These are phyloP conservation scores for Emmelina monodactyla DNA, from an alignment of 2,888 invertebrate species.

Conservation along the genomic window DNA sequence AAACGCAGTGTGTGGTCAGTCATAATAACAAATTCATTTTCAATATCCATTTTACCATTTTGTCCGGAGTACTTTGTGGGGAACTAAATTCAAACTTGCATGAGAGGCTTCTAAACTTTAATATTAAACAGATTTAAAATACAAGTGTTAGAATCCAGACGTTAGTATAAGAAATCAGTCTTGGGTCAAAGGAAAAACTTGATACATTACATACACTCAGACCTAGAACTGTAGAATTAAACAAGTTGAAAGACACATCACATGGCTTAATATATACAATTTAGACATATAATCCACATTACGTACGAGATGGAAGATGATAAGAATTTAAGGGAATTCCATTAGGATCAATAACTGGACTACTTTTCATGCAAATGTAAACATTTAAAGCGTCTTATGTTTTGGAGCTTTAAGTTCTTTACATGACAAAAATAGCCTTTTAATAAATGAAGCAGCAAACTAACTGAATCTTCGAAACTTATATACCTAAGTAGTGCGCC, in stretches of 20 bases:
- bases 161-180: slow-evolving; percentile 50
- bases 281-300: slow-evolving; percentile 14
- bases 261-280: slow-evolving; percentile 20
- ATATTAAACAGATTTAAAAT: slow-evolving; percentile 18
- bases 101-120: slow-evolving; percentile 21
- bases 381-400: too few species aligned
- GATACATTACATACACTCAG: slow-evolving; percentile 25
- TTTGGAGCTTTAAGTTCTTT: too few species aligned
- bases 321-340: slow-evolving; percentile 36
- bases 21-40: slow-evolving; percentile 19
- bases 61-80: slow-evolving; percentile 5
- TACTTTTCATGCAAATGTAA: too few species aligned
- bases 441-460: too few species aligned
- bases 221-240: slow-evolving; percentile 20
- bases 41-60: slow-evolving; percentile 22
- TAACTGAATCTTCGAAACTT: too few species aligned
- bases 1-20: slow-evolving; percentile 27
- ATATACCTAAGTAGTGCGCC: slow-evolving; percentile 5
- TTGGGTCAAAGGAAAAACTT: slow-evolving; percentile 50
- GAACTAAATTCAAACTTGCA: slow-evolving; percentile 4
- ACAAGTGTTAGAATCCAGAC: slow-evolving; percentile 28
- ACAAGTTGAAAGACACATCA: slow-evolving; percentile 22
- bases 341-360: too few species aligned
- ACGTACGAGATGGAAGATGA: slow-evolving; percentile 4
- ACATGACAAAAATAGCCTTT: too few species aligned